Percentiles rank a stretch among this genome's conserved stretches.
Conservation (phyloP, 1,140 invertebrate species). For the Euschistus heros region DNA sequence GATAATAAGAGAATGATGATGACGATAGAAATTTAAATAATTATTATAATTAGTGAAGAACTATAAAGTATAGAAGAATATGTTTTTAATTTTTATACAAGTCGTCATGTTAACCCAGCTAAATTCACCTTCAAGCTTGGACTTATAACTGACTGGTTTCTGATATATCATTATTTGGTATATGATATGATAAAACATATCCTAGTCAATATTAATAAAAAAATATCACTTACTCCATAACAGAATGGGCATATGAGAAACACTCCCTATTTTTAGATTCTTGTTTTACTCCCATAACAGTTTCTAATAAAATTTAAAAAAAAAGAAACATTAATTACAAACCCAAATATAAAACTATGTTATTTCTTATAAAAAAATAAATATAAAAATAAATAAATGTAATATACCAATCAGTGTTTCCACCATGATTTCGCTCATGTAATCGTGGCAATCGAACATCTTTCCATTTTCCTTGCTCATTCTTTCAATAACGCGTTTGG, state of each 20-base stretch:
- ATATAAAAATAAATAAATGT: not conserved
- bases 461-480: constrained; percentile 49
- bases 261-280: constrained; percentile 61
- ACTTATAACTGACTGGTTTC: not conserved
- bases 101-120: too few relatives aligned
- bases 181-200: not conserved
- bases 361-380: not conserved
- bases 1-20: too few relatives aligned
- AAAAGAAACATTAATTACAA: not conserved
- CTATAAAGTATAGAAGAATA: too few relatives aligned
- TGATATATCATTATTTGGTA: not conserved
- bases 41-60: too few relatives aligned
- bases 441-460: constrained; percentile 65
- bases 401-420: constrained; percentile 59
- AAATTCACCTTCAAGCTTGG: too few relatives aligned
- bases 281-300: constrained; percentile 64
- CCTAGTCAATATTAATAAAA: not conserved
- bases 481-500: constrained; percentile 50
- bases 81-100: too few relatives aligned
- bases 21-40: too few relatives aligned
- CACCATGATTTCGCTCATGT: constrained; percentile 73
- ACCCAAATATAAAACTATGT: not conserved
- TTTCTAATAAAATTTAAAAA: constrained; percentile 44
- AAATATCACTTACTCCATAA: constrained; percentile 53
- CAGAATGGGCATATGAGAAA: constrained; percentile 70